phyloP scores from a whole-genome alignment of 2,797 vertebrate genomes.

The Sebastolobus alascanus region DNA sequence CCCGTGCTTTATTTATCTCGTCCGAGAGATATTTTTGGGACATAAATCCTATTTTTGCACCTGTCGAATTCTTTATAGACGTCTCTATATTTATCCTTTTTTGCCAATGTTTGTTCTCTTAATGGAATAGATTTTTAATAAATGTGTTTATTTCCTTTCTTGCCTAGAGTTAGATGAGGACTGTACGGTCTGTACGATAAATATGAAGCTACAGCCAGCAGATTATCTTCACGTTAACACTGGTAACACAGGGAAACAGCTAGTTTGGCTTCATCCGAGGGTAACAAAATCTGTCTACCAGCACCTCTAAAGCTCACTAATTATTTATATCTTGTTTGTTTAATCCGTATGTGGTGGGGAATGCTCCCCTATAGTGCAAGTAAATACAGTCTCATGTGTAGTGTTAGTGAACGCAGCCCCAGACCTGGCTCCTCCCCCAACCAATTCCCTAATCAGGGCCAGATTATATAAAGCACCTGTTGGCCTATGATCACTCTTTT shows the following conservation, averaged over 20 bases:
- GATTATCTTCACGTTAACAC: not conserved
- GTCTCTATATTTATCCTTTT: constrained; percentile 21
- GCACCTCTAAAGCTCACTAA: not conserved
- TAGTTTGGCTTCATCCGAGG: not conserved
- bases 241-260: not conserved
- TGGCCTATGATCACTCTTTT: not conserved
- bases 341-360: not conserved
- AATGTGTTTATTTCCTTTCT: constrained; percentile 2
- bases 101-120: not conserved
- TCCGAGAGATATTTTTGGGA: constrained; percentile 60
- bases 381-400: not conserved
- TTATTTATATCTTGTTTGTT: not conserved
- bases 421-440: not conserved
- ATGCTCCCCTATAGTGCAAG: not conserved
- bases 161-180: not conserved
- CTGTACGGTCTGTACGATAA: not conserved
- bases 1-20: constrained; percentile 41
- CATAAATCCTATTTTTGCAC: constrained; percentile 52
- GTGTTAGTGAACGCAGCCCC: not conserved
- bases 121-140: not conserved
- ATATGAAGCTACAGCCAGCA: not conserved
- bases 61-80: constrained; percentile 46
- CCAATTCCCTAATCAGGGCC: not conserved
- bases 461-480: not conserved
- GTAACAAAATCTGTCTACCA: not conserved